phyloP scores from a whole-genome alignment of 2,113 vertebrate genomes.

The Siphamia tubifer region DNA sequence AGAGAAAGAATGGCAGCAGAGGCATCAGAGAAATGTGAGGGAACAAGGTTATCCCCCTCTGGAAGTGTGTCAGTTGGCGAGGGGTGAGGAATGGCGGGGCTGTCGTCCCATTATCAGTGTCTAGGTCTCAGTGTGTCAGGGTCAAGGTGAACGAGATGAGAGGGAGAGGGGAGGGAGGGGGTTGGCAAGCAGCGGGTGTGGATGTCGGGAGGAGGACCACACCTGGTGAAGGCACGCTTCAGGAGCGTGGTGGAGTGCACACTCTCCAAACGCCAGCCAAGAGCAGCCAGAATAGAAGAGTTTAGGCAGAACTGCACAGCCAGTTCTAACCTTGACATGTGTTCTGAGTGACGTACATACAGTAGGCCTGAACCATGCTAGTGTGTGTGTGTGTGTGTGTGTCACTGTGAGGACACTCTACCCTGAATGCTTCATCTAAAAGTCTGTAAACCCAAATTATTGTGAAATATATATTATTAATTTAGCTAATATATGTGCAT shows the following conservation, averaged over 20 bases:
- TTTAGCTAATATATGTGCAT: too few relatives aligned
- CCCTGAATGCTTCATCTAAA: neutral
- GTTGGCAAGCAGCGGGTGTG: constrained; percentile 1
- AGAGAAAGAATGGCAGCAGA: constrained; percentile 29
- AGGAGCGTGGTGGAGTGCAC: constrained; percentile 44
- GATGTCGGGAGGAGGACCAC: constrained; percentile 55
- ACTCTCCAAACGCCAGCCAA: constrained; percentile 14
- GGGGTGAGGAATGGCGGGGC: constrained; percentile 55
- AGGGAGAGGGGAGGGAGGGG: constrained; percentile 29
- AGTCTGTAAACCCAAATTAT: too few relatives aligned
- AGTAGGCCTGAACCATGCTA: constrained; percentile 5
- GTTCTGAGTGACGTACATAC: constrained; percentile 57
- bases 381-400: neutral
- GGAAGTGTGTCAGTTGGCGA: constrained; percentile 72
- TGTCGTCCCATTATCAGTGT: constrained; percentile 54
- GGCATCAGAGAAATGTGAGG: constrained; percentile 42
- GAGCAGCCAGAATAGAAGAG: constrained; percentile 20
- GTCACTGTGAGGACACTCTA: neutral
- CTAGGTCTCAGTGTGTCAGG: constrained; percentile 51
- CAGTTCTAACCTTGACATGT: constrained; percentile 73
- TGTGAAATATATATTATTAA: too few relatives aligned
- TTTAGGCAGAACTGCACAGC: constrained; percentile 42
- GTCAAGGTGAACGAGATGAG: constrained; percentile 72
- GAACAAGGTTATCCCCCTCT: constrained; percentile 65
- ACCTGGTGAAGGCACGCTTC: constrained; percentile 72